phyloP scores from a whole-genome alignment of 2,113 vertebrate species.

The Archilochus colubris region DNA sequence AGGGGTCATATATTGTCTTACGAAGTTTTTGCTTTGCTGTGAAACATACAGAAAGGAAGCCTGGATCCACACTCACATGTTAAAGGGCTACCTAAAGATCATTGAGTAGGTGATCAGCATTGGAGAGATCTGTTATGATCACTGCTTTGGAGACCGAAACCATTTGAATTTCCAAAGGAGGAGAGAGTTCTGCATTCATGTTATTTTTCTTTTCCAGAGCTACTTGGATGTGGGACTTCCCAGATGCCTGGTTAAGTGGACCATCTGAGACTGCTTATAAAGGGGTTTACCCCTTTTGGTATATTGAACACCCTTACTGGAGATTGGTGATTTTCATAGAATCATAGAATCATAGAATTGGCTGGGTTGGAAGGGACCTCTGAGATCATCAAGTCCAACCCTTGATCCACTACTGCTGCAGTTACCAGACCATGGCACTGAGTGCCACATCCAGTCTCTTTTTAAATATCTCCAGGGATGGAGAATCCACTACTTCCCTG shows the following conservation, averaged over 20 bases:
- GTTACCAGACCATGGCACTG: too few species aligned
- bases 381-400: too few species aligned
- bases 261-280: not conserved
- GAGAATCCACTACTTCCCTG: too few species aligned
- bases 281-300: not conserved
- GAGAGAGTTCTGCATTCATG: not conserved
- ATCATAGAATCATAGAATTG: too few species aligned
- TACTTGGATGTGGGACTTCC: not conserved
- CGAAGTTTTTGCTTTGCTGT: not conserved
- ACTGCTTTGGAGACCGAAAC: not conserved
- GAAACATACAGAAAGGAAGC: not conserved
- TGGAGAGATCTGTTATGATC: not conserved
- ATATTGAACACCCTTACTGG: not conserved
- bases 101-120: not conserved
- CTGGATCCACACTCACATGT: not conserved
- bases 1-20: not conserved
- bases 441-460: too few species aligned
- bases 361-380: too few species aligned
- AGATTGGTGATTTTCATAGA: not conserved
- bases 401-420: too few species aligned
- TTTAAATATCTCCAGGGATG: too few species aligned
- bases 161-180: rapidly evolving
- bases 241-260: not conserved
- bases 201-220: not conserved
- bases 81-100: not conserved